These are phyloP conservation scores for Zaprionus africanus DNA, from an alignment of 1,140 invertebrate genomes.

Conservation along the genomic window DNA sequence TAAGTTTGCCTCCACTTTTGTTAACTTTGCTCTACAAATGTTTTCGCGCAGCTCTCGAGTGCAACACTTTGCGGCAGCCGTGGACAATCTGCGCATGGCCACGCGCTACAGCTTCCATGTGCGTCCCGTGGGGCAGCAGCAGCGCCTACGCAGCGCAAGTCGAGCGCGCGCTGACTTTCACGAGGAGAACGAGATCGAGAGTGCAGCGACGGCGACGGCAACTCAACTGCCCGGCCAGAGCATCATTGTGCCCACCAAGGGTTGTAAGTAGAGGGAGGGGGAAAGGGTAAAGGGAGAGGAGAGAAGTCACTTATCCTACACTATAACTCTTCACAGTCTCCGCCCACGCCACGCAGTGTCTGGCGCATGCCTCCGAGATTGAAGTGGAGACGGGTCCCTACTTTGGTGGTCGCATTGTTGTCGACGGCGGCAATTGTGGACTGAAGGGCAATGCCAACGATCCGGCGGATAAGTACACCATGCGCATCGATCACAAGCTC, in stretches of 20 bases:
- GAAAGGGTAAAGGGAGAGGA: not conserved
- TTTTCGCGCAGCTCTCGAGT: conserved; percentile 48
- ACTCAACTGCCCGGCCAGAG: conserved; percentile 85
- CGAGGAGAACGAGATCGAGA: conserved; percentile 76
- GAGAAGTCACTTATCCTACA: not conserved
- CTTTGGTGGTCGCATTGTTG: conserved; percentile 90
- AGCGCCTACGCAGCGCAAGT: conserved; percentile 66
- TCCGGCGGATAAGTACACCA: conserved; percentile 88
- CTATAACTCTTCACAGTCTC: conserved; percentile 87
- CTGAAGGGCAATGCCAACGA: conserved; percentile 88
- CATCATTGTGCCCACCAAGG: conserved; percentile 90
- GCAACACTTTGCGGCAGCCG: conserved; percentile 85
- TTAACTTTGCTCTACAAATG: conserved; percentile 3
- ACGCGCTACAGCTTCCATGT: conserved; percentile 92
- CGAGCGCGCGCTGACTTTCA: conserved; percentile 69
- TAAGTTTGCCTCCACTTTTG: conserved; percentile 15
- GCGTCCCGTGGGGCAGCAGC: conserved; percentile 82
- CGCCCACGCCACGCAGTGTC: conserved; percentile 90
- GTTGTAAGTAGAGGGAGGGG: conserved; percentile 87
- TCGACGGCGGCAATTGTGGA: conserved; percentile 87
- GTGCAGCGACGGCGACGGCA: conserved; percentile 32
- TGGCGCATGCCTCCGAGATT: conserved; percentile 90
- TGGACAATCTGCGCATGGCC: conserved; percentile 89
- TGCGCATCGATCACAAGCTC: conserved; percentile 89
- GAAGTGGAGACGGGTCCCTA: conserved; percentile 92